These are phyloP conservation scores for Rhinoptilus africanus DNA, from an alignment of 2,113 vertebrate species.

Conservation along the genomic window DNA sequence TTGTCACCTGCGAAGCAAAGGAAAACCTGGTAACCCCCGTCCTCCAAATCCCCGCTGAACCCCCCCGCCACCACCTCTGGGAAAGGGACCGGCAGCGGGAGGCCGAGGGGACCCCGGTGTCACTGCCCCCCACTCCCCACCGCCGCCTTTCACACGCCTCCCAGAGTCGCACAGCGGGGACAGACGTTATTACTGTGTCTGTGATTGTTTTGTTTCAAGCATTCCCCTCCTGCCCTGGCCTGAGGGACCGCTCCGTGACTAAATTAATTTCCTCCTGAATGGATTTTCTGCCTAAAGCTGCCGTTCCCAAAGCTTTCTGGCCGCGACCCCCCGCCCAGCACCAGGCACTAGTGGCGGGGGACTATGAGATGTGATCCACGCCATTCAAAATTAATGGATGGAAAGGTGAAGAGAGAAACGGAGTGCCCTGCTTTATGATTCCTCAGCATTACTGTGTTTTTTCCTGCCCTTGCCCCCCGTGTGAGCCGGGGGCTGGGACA, in stretches of 20 bases:
- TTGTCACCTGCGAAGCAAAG: rapidly evolving
- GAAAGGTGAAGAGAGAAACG: rapidly evolving
- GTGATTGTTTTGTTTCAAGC: slow-evolving; percentile 13
- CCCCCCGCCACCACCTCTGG: rapidly evolving
- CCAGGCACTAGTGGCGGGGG: rapidly evolving
- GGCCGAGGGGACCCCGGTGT: background rate
- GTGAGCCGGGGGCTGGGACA: background rate
- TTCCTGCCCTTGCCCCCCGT: rapidly evolving
- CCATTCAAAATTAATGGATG: rapidly evolving
- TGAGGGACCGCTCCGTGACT: background rate
- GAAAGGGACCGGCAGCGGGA: rapidly evolving
- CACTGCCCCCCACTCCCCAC: background rate
- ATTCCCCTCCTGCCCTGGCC: background rate
- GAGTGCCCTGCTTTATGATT: rapidly evolving
- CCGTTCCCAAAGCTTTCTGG: background rate
- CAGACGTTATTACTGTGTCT: background rate
- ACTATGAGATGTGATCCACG: rapidly evolving
- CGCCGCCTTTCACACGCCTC: background rate
- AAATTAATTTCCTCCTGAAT: background rate
- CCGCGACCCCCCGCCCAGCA: rapidly evolving
- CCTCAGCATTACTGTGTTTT: rapidly evolving
- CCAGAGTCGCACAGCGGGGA: rapidly evolving
- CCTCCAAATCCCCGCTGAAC: rapidly evolving
- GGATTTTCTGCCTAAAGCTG: background rate
- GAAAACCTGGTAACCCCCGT: rapidly evolving